phyloP scores from a whole-genome alignment of 2,797 vertebrate genomes.

The Ambastaia sidthimunki region DNA sequence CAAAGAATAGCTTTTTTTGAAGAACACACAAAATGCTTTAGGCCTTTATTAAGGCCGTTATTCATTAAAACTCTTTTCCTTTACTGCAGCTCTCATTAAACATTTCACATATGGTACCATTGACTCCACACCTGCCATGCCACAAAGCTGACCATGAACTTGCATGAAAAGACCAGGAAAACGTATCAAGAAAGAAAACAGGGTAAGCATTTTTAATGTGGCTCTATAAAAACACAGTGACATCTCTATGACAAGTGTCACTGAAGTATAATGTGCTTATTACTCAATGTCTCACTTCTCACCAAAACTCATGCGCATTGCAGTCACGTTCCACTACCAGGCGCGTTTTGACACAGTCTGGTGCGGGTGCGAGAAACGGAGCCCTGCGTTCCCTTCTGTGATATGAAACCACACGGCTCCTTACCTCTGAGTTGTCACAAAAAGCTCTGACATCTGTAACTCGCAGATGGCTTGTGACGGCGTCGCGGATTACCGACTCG shows the following conservation, averaged over 20 bases:
- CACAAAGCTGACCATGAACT: too few relatives aligned
- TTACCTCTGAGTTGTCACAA: constrained; percentile 58
- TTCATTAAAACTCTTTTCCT: too few relatives aligned
- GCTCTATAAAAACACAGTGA: neutral
- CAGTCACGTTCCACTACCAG: constrained; percentile 7
- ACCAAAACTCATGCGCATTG: neutral
- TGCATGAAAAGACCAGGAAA: too few relatives aligned
- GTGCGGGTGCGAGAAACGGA: constrained; percentile 54
- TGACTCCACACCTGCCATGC: too few relatives aligned
- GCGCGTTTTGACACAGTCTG: constrained; percentile 54
- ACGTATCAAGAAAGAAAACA: too few relatives aligned
- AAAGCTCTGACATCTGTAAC: constrained; percentile 67
- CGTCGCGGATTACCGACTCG: constrained; percentile 66
- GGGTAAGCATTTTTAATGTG: neutral
- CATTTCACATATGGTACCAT: too few relatives aligned
- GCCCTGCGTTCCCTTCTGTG: constrained; percentile 43
- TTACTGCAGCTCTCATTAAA: too few relatives aligned
- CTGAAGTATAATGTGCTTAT: neutral
- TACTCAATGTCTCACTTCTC: neutral
- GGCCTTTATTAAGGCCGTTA: too few relatives aligned
- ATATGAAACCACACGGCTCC: constrained; percentile 47
- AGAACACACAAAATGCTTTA: too few relatives aligned
- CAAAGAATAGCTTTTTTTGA: too few relatives aligned
- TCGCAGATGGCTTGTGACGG: constrained; percentile 66
- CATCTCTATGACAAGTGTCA: neutral